Conservation (phyloP, 1,140 invertebrate genomes). For the Zeugodacus cucurbitae region DNA sequence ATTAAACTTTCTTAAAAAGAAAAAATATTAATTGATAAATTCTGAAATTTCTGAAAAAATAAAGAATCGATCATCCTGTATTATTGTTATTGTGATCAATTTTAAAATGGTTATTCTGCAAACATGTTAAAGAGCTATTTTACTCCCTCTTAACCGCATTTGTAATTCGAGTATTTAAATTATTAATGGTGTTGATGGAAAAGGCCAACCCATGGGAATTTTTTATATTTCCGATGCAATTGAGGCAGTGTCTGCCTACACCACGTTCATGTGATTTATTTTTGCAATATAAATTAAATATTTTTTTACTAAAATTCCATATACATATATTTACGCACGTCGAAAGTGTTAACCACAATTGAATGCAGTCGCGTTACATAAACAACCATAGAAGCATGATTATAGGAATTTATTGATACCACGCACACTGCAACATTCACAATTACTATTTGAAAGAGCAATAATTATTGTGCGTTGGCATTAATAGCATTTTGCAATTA, state of each 20-base stretch:
- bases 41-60: too few species aligned
- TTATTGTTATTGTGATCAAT: neutral
- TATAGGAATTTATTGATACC: too few species aligned
- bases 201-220: neutral
- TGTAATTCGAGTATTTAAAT: slow-evolving; percentile 17
- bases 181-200: neutral
- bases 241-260: neutral
- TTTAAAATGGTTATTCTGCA: neutral
- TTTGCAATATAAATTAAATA: neutral
- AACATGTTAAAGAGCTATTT: neutral
- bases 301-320: slow-evolving; percentile 6
- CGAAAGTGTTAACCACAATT: slow-evolving; percentile 29
- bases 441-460: neutral
- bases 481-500: slow-evolving; percentile 43
- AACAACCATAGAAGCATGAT: neutral
- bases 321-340: neutral
- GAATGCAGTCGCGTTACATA: neutral
- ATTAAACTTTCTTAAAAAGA: neutral
- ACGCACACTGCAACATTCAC: neutral
- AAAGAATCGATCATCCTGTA: too few species aligned
- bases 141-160: slow-evolving; percentile 24
- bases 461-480: slow-evolving; percentile 17
- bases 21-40: too few species aligned
- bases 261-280: neutral
- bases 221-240: neutral